A percentile compares a stretch with the other conserved stretches of the same genome.
These are phyloP conservation scores for Cataglyphis albicans DNA, from an alignment of 2,888 invertebrate species.

Conservation along the genomic window DNA sequence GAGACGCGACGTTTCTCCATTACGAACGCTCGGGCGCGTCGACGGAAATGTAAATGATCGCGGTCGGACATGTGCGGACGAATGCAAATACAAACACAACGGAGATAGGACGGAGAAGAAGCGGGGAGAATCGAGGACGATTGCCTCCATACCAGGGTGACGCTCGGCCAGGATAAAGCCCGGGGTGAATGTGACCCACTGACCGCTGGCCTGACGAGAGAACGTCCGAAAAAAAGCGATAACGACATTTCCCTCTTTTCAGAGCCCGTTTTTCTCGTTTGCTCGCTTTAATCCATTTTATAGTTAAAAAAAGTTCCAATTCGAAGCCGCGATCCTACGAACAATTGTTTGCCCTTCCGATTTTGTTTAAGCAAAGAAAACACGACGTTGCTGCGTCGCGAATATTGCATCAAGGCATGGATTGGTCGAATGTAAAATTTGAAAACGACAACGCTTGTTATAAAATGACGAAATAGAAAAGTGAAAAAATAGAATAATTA, in stretches of 20 bases:
- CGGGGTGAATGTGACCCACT: conserved; percentile 49
- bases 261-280: conserved; percentile 7
- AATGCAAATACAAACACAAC: conserved; percentile 62
- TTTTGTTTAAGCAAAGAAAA: conserved; percentile 36
- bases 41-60: conserved; percentile 58
- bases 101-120: not conserved
- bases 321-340: not conserved
- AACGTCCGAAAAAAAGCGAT: conserved; percentile 43
- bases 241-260: conserved; percentile 41
- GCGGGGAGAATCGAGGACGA: conserved; percentile 9
- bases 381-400: not conserved
- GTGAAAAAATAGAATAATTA: not conserved
- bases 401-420: not conserved
- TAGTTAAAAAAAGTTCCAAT: conserved; percentile 11
- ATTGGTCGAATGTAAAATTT: not conserved
- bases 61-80: conserved; percentile 42
- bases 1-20: conserved; percentile 26
- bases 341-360: not conserved
- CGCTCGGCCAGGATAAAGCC: not conserved
- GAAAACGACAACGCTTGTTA: not conserved
- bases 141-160: conserved; percentile 13
- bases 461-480: not conserved
- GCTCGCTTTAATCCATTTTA: conserved; percentile 41
- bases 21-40: conserved; percentile 28
- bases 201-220: conserved; percentile 37